phyloP scores from a whole-genome alignment of 2,888 invertebrate species.

The Eupsilia transversa region DNA sequence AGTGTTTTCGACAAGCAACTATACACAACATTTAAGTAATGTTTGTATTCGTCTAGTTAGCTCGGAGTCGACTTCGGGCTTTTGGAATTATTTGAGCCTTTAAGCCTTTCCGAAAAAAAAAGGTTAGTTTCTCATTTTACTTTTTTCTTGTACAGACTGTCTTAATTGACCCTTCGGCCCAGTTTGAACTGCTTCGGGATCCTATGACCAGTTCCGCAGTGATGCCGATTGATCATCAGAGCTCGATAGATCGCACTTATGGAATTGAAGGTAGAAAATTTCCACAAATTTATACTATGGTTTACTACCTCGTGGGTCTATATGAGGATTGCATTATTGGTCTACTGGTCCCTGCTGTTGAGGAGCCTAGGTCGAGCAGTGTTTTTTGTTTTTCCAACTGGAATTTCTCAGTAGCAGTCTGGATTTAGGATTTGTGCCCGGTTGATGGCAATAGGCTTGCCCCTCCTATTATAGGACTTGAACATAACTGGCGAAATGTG shows the following conservation, averaged over 20 bases:
- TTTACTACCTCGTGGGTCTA: background rate
- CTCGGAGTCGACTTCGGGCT: too few relatives aligned
- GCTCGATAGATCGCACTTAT: slow-evolving; percentile 63
- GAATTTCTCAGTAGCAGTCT: background rate
- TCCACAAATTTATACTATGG: background rate
- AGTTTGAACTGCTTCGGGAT: slow-evolving; percentile 73
- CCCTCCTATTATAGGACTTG: background rate
- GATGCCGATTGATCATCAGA: slow-evolving; percentile 49
- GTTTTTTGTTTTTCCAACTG: too few relatives aligned
- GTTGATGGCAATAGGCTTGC: background rate
- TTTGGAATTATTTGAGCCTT: background rate
- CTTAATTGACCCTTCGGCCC: slow-evolving; percentile 77
- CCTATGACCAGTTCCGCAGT: slow-evolving; percentile 63
- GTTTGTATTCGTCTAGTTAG: too few relatives aligned
- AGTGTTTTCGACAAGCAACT: too few relatives aligned
- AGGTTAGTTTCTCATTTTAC: background rate
- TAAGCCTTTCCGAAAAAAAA: background rate
- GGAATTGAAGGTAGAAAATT: slow-evolving; percentile 68
- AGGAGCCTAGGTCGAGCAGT: background rate
- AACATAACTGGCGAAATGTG: background rate
- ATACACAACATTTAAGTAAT: too few relatives aligned
- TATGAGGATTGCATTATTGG: background rate
- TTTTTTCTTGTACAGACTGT: slow-evolving; percentile 71
- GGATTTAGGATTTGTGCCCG: too few relatives aligned
- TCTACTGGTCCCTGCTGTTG: background rate